Base-by-base conservation (phyloP, 2,797 vertebrate genomes). In the Galaxias olidus region DNA sequence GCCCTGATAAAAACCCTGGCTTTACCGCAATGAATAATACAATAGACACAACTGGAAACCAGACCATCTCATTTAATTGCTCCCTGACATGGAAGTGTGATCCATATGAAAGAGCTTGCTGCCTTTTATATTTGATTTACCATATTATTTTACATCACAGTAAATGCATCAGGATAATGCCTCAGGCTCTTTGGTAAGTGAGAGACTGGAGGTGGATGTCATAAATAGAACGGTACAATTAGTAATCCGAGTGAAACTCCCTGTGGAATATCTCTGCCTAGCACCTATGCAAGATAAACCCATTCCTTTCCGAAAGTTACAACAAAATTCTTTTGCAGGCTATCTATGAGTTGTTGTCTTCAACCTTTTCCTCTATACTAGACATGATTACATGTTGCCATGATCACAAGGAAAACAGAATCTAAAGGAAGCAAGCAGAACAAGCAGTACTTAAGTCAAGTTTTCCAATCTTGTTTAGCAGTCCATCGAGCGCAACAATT, bases 211-310 rank as follows among this genome's bases (percentile, higher is more conserved):
- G 65, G 74, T 64, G 4, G 55, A 41, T 69, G 74, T 84, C 84
- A 83, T 66, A 87, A 87, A 89, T 88, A 89, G 89, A 87, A 85
- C 79, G 67, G 73, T 83, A 88, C 82, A 87, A 88, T 87, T 87
- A 89, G 77, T 74, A 78, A 87, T 79, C 79, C 78, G 10, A 12
- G 63, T 58, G 74, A 73, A 76, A 71, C 76, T 82, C 86, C 78
- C 81, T 0, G 20, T 47, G 81, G 85, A 80, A 49, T 61, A 68
- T 51, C 79, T 69, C 64, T 4, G 68, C 83, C 68, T 77, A 9
- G 10, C 72, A 76, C 79, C 77, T 75, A 67, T 76, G 66, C 77
- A 84, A 78, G 75, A 68, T 73, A 83, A 84, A 87, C 84, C 83
- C 84, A 87, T 73, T 76, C 75, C 77, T 74, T 68, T n/a, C 64